Conservation (phyloP, 1,140 invertebrate genomes). For the Procambarus virginalis region DNA sequence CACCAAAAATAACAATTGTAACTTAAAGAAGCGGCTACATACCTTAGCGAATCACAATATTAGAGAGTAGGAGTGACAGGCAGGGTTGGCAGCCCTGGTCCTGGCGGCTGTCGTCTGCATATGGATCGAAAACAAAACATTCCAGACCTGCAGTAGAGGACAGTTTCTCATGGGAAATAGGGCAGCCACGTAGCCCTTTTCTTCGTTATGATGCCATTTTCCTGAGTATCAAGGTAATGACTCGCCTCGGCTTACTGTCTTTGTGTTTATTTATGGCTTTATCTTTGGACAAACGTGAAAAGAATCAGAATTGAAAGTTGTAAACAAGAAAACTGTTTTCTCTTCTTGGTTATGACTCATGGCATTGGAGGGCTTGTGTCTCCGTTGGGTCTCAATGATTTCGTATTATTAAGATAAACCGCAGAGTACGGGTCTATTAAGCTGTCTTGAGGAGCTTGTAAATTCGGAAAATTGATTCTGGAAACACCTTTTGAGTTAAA, state of each 20-base stretch:
- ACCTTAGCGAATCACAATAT: background rate
- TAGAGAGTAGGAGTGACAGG: background rate
- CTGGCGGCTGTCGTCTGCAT: constrained; percentile 29
- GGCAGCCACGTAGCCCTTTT: constrained; percentile 19
- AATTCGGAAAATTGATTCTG: no score
- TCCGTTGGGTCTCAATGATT: no score
- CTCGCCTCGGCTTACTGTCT: background rate
- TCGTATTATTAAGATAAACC: no score
- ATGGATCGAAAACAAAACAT: constrained; percentile 53
- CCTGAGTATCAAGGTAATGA: constrained; percentile 22
- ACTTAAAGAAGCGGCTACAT: no score
- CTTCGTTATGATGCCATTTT: constrained; percentile 14
- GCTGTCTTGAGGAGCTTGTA: no score
- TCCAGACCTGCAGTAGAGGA: constrained; percentile 8
- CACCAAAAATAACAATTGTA: no score
- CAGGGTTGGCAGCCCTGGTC: constrained; percentile 9
- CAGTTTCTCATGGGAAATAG: background rate
- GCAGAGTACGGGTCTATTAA: no score
- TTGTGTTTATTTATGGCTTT: background rate
- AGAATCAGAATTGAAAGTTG: background rate
- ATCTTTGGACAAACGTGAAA: background rate
- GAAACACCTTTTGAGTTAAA: no score
- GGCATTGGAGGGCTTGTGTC: background rate
- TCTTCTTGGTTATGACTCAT: background rate
- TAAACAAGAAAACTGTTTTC: background rate